Evolutionary conservation across 2,797 vertebrate species (phyloP), one percentile per base, ranked within the genome.

Genomic region (Lophius americanus): DNA sequence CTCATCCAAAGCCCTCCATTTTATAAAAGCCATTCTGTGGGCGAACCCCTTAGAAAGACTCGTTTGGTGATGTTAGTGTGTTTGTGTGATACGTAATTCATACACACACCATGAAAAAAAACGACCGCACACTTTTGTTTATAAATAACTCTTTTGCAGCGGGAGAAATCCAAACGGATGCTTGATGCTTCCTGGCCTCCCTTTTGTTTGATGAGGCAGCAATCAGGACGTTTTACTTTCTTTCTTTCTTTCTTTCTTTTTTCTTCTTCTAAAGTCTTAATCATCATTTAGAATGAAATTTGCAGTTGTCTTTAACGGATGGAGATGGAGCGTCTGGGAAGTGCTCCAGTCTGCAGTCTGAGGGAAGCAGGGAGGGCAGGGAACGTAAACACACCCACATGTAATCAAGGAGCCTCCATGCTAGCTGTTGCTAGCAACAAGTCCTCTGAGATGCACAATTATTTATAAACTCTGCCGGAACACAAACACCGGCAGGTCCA

Each of bases 281-380:
- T 51, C 51, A 47, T 76, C 49, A 68, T 58, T 47, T 42, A 35
- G 38, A 59, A 56, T 38, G 60, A 4, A 23, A 38, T 38, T 46
- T 54, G 54, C 58, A 60, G 55, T 71, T 72, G 68, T 51, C 65
- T 49, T 71, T 55, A 51, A 79, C 76, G 51, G 39, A 37, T 60
- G 35, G 59, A 64, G 51, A 56, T 23, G 23, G 60, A 64, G 51
- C 56, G 66, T 70, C 42, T 48, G 13, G 35, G 41, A 67, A 52
- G 48, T 70, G 9, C 56, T 37, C 47, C 50, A 55, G 35, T 33
- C 14, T 14, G 35, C 4, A 63, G 48, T 36, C 57, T 44, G 43
- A 23, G 33, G 9, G 33, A 60, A 46, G 47, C 51, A 43, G 43
- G 23, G 46, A 71, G 41, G 2, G 33, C 46, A 57, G 52, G 10